Percentiles rank a stretch among this genome's conserved stretches.
These are phyloP conservation scores for Morus bassanus DNA, from an alignment of 2,797 vertebrate genomes.

Conservation along the genomic window DNA sequence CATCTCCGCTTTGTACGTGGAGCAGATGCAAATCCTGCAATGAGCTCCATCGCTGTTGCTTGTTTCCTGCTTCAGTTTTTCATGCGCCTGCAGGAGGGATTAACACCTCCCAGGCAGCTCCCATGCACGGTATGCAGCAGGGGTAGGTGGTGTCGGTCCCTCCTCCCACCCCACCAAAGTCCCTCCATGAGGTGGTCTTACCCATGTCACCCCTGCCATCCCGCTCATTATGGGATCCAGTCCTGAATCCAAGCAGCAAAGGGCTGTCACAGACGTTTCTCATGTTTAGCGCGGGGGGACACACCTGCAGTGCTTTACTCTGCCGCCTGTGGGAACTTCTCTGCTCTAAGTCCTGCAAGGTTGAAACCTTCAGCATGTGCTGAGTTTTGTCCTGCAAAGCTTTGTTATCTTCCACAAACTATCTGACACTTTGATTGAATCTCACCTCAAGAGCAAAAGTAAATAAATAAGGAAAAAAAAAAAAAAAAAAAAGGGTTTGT, in stretches of 20 bases:
- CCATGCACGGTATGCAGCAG: rapidly evolving
- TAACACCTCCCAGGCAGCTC: background rate
- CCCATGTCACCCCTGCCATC: too few relatives aligned
- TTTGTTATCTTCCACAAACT: background rate
- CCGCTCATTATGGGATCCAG: rapidly evolving
- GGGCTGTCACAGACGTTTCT: background rate
- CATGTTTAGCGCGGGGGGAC: rapidly evolving
- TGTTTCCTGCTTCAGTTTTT: background rate
- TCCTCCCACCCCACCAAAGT: background rate
- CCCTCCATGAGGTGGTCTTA: background rate
- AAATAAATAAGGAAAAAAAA: background rate
- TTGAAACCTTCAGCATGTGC: background rate
- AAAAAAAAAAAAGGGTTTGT: rapidly evolving
- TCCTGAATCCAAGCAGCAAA: background rate
- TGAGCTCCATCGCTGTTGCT: background rate
- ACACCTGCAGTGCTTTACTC: background rate
- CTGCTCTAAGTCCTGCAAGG: background rate
- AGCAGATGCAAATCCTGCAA: background rate
- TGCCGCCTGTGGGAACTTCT: background rate
- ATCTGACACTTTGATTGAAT: background rate
- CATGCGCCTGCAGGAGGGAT: background rate
- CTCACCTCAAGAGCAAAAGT: background rate
- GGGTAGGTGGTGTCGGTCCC: background rate
- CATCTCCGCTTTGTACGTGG: background rate
- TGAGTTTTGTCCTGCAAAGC: background rate